phyloP scores from a whole-genome alignment of 2,888 invertebrate genomes.

The Leucophenga montana region DNA sequence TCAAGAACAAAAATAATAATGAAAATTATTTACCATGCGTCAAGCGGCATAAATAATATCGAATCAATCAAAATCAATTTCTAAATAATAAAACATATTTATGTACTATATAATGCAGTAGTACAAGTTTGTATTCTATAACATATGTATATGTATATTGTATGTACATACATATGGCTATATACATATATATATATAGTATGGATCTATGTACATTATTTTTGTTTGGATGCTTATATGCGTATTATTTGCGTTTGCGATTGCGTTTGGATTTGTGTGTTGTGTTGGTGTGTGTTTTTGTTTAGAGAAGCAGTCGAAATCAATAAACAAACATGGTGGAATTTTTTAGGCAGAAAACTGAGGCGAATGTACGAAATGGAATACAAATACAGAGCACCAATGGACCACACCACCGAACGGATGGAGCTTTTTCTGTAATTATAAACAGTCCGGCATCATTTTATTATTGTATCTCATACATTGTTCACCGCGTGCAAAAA shows the following conservation, averaged over 20 bases:
- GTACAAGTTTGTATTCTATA: too few relatives aligned
- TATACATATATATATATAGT: slow-evolving; percentile 6
- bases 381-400: background rate
- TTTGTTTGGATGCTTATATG: background rate
- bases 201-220: too few relatives aligned
- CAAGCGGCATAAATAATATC: slow-evolving; percentile 45
- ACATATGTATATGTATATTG: too few relatives aligned
- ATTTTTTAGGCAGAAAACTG: background rate
- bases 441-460: too few relatives aligned
- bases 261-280: background rate
- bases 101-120: slow-evolving; percentile 2
- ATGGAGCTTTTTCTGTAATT: too few relatives aligned
- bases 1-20: slow-evolving; percentile 32
- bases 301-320: slow-evolving; percentile 17
- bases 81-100: slow-evolving; percentile 10
- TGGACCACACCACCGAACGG: too few relatives aligned
- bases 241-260: background rate
- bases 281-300: slow-evolving; percentile 7
- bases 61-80: slow-evolving; percentile 27
- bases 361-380: background rate
- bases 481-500: too few relatives aligned
- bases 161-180: slow-evolving; percentile 24
- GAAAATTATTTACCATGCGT: slow-evolving; percentile 54
- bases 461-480: too few relatives aligned
- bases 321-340: slow-evolving; percentile 17